Conservation (phyloP, 2,888 invertebrate genomes). For the Pristionchus fissidentatus region DNA sequence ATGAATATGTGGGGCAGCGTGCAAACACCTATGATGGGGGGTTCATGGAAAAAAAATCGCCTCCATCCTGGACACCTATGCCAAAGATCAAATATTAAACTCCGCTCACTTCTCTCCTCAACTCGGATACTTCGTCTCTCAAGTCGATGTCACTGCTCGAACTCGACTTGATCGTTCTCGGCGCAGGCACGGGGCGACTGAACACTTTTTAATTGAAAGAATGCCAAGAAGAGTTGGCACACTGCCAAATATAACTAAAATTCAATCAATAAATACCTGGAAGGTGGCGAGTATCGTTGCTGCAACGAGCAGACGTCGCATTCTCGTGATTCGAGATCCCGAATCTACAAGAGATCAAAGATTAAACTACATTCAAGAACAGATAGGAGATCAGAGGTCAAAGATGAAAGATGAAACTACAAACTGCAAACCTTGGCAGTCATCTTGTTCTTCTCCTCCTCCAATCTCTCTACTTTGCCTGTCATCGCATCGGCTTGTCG, state of each 20-base stretch:
- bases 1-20: too few species aligned
- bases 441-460: slow-evolving; percentile 57
- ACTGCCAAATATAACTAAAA: too few species aligned
- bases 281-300: neutral
- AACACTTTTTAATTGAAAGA: neutral
- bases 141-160: slow-evolving; percentile 48
- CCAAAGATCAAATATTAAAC: slow-evolving; percentile 24
- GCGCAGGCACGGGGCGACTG: slow-evolving; percentile 30
- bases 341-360: slow-evolving; percentile 14
- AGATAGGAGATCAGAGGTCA: neutral
- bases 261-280: neutral
- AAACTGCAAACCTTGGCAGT: neutral
- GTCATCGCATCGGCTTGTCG: slow-evolving; percentile 59
- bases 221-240: neutral
- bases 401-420: neutral
- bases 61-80: too few species aligned
- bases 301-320: slow-evolving; percentile 1
- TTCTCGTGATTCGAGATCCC: slow-evolving; percentile 27
- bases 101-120: slow-evolving; percentile 59
- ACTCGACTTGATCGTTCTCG: slow-evolving; percentile 28
- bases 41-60: too few species aligned
- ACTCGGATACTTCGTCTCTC: slow-evolving; percentile 60
- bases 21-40: too few species aligned
- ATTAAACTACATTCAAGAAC: neutral
- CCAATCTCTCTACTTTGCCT: slow-evolving; percentile 54